Base-by-base conservation (phyloP, 1,140 invertebrate species). In the Belonocnema kinseyi region DNA sequence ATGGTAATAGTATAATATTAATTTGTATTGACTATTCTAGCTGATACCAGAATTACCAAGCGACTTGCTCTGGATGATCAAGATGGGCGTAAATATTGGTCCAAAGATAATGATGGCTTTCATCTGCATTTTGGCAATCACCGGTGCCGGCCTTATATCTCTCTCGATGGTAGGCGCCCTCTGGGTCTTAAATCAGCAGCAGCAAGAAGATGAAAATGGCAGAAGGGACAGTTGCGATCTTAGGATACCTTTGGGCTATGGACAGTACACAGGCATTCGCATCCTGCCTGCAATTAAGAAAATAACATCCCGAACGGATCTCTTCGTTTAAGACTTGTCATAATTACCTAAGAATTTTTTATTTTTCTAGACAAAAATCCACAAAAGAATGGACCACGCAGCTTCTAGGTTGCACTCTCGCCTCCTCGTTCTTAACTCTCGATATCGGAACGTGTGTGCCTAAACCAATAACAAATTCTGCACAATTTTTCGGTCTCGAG, bases 211-310 rank as follows among this genome's bases (percentile, higher is more conserved):
- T 52, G 81, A 82, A 2, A 75, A 73, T 0, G 80, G 83, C 8
- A 86, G 84, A 54, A 83, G 80, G 11, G 89, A 92, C 10, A 90
- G 86, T 58, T 71, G 79, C 0, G 90, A 92, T 70, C 83, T 90
- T 8, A 88, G 85, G 78, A 88, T 91, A 86, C 87, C 91, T 1
- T 80, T 92, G 14, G 88, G 85, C 17, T 90, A 90, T 40, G 87
- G 88, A 2, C 91, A 90, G 66, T 90, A 91, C 70, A 88, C 88
- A 16, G 83, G 89, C 4, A 91, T 91, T 50, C 85, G 82, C 46
- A 91, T 92, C 74, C 75, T 92, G 19, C 88, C 90, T 4, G 81
- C 88, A 0, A 85, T 91, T 1, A 90, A 88, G 72, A 91, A 90
- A 52, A 91, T 90, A 0, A 90, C 88, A 0, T 91, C 89, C 0